Evolutionary conservation across 2,113 vertebrate species (phyloP).

Genomic region (Sinocyclocheilus anophthalmus): DNA sequence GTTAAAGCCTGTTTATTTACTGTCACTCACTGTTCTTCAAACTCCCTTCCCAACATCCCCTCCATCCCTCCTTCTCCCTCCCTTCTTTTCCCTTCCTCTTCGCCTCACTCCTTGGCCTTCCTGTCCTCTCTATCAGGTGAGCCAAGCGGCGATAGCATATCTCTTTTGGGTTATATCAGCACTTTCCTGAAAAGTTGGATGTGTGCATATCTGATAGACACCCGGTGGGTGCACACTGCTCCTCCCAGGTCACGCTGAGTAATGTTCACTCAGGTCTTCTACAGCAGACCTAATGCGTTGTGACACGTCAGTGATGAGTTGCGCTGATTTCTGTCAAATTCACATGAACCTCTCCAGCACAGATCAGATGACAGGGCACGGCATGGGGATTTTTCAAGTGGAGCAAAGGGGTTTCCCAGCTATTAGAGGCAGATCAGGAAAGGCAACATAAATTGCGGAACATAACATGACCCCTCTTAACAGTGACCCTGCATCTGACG

Average conservation of each 20-base stretch:
- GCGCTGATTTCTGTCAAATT: constrained; percentile 64
- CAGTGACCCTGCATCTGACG: background rate
- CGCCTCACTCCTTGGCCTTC: background rate
- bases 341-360: constrained; percentile 57
- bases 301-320: constrained; percentile 66
- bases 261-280: constrained; percentile 61
- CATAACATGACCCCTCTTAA: background rate
- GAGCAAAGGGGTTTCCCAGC: constrained; percentile 38
- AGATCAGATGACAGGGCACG: constrained; percentile 55
- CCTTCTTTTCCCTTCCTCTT: constrained; percentile 9
- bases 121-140: constrained; percentile 40
- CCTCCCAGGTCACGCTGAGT: constrained; percentile 43
- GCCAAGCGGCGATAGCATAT: constrained; percentile 55
- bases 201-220: constrained; percentile 60
- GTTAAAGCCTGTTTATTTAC: constrained; percentile 66
- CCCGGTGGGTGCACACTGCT: constrained; percentile 47
- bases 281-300: constrained; percentile 66
- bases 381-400: background rate
- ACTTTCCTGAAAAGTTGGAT: constrained; percentile 58
- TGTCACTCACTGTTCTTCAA: constrained; percentile 48
- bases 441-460: constrained; percentile 1
- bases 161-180: constrained; percentile 54
- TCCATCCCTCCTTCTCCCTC: background rate
- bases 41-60: constrained; percentile 9
- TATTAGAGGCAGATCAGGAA: constrained; percentile 52